Conservation (phyloP, 2,113 vertebrate genomes). For the Strigops habroptila region DNA sequence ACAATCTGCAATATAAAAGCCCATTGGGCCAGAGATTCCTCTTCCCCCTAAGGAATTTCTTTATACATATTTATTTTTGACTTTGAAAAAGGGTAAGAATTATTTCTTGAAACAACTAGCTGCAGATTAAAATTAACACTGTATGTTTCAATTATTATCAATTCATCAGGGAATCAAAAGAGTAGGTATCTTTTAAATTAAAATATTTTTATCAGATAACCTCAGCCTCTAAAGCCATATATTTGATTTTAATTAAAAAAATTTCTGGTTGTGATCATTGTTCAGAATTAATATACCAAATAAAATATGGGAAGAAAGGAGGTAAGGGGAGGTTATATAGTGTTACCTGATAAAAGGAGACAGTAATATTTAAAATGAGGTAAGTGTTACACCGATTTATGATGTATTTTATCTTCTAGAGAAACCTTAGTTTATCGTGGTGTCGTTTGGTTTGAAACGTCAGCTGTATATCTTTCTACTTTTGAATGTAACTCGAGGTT, state of each 20-base stretch:
- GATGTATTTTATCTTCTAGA: constrained; percentile 79
- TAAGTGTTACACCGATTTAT: constrained; percentile 87
- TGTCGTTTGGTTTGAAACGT: constrained; percentile 77
- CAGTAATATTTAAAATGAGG: constrained; percentile 87
- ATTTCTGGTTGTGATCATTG: constrained; percentile 77
- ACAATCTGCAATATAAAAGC: background rate
- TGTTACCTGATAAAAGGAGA: constrained; percentile 88
- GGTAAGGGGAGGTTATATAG: constrained; percentile 80
- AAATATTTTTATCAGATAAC: constrained; percentile 77
- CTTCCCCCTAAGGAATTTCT: background rate
- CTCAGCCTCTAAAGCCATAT: constrained; percentile 74
- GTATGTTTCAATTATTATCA: constrained; percentile 52
- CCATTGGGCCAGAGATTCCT: fast-evolving
- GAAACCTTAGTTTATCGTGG: constrained; percentile 77
- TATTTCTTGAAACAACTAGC: constrained; percentile 1
- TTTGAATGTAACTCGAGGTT: constrained; percentile 71
- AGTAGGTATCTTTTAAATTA: constrained; percentile 66
- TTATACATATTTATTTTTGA: constrained; percentile 3
- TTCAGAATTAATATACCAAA: constrained; percentile 78
- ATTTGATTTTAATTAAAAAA: constrained; percentile 79
- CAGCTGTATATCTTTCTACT: constrained; percentile 78
- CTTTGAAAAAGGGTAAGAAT: background rate
- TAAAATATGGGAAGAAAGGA: constrained; percentile 81
- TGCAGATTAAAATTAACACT: constrained; percentile 47
- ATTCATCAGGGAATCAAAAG: constrained; percentile 41